Base-by-base conservation (phyloP, 2,888 invertebrate genomes). In the Pilophorus perplexus region DNA sequence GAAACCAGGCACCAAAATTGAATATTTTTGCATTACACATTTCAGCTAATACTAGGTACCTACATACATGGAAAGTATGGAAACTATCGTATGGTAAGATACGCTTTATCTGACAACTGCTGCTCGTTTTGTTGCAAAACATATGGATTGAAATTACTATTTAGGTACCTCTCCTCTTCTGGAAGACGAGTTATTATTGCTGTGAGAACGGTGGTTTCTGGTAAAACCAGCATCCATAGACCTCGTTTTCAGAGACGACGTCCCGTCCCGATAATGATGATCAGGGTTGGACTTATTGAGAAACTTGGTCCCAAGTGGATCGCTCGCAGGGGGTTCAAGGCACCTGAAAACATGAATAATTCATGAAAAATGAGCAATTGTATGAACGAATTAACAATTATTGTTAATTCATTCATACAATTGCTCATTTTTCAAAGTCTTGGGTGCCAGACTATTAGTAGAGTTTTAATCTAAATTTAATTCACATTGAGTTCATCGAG, bases 171-270 rank as follows among this genome's bases (percentile, higher is more conserved):
- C 79, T 72, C 78, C 76, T 69, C 78, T 76, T 40, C 77, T 27
- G 10, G 66, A 62, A 75, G 72, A 75, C 74, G 69, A 75, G 73
- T 72, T 75, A 72, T 52, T 74, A n/a, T n/a, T n/a, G n/a, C n/a
- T n/a, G 71, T 71, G 77, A 70, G 73, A 77, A 73, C 70, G 77
- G 65, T 73, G 72, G 65, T 76, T 70, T 74, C 75, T 68, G 72
- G 84, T 85, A 75, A 87, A 89, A 71, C 87, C 87, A 2, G 88
- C 88, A 75, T 91, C 90, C 86, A 91, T 90, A 5, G 90, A 90
- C 74, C 90, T 83, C 71, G 90, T 90, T 77, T 90, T 90, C 69
- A 91, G 81, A 70, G 89, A 89, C 5, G 79, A 77, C 33, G 83
- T 83, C 52, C 83, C 67, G 46, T 74, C 74, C 66, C 76, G 76